Evolutionary conservation across 2,797 vertebrate genomes (phyloP).

Genomic region (Micropoecilia bifurca): DNA sequence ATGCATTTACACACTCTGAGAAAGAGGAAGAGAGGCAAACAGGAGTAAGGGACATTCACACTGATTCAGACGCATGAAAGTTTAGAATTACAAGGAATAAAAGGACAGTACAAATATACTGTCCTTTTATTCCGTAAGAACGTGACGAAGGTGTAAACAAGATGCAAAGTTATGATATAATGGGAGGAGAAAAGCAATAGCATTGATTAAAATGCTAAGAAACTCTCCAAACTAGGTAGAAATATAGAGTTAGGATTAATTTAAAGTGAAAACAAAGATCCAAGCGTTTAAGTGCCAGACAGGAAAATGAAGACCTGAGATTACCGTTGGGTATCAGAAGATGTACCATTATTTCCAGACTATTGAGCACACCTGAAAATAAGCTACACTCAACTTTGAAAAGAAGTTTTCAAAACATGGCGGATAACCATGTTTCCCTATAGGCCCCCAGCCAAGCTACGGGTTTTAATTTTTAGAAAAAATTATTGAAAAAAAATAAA

Average conservation of each 20-base stretch:
- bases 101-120: not conserved
- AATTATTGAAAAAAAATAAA: no score
- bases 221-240: not conserved
- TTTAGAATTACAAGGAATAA: not conserved
- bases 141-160: not conserved
- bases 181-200: not conserved
- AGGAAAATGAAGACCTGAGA: not conserved
- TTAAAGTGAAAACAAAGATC: not conserved
- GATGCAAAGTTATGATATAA: not conserved
- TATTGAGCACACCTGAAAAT: no score
- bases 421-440: no score
- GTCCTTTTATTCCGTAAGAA: no score
- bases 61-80: not conserved
- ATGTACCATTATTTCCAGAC: no score
- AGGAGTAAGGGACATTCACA: not conserved
- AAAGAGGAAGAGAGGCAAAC: constrained; percentile 8
- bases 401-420: not conserved
- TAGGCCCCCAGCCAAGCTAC: no score
- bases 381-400: not conserved
- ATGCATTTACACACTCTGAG: constrained; percentile 93
- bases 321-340: no score
- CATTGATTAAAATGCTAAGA: not conserved
- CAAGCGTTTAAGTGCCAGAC: not conserved
- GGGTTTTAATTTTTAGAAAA: no score
- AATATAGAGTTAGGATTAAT: not conserved